phyloP scores from a whole-genome alignment of 2,888 invertebrate genomes.

The Stomorhina lunata region DNA sequence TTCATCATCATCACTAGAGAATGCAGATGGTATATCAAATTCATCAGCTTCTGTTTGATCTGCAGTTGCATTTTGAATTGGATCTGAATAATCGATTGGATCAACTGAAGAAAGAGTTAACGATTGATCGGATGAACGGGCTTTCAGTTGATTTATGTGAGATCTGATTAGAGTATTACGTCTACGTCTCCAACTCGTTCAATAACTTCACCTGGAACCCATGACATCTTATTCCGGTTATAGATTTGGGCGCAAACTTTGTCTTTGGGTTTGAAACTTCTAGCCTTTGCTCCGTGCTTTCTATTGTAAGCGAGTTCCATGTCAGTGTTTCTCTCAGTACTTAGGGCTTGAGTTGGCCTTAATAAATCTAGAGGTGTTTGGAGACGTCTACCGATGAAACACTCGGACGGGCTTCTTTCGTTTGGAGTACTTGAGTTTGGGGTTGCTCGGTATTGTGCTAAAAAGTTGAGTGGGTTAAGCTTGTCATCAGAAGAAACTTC shows the following conservation, averaged over 20 bases:
- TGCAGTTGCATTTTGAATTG: no score
- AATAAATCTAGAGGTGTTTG: background rate
- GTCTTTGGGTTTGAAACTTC: background rate
- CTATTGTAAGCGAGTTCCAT: background rate
- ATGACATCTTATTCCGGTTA: background rate
- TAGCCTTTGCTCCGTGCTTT: slow-evolving; percentile 3
- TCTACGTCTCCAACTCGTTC: background rate
- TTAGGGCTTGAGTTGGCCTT: background rate
- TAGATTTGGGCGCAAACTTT: slow-evolving; percentile 1
- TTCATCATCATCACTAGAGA: no score
- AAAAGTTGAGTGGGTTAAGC: background rate
- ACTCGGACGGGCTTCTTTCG: slow-evolving; percentile 13
- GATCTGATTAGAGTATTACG: background rate
- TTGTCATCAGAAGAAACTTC: background rate
- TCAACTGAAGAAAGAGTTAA: no score
- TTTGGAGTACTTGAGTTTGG: slow-evolving; percentile 7
- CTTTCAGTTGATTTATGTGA: slow-evolving; percentile 23
- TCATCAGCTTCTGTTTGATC: no score
- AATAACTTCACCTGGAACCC: background rate
- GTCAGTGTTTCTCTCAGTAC: background rate
- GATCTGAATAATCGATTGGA: no score
- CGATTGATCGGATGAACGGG: no score
- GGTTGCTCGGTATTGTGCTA: slow-evolving; percentile 1
- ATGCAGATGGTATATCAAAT: no score
- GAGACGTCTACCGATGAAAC: slow-evolving; percentile 1